A percentile compares a stretch with the other conserved stretches of the same genome.
phyloP scores from a whole-genome alignment of 2,797 vertebrate species.

The Atherinosoma microstoma region DNA sequence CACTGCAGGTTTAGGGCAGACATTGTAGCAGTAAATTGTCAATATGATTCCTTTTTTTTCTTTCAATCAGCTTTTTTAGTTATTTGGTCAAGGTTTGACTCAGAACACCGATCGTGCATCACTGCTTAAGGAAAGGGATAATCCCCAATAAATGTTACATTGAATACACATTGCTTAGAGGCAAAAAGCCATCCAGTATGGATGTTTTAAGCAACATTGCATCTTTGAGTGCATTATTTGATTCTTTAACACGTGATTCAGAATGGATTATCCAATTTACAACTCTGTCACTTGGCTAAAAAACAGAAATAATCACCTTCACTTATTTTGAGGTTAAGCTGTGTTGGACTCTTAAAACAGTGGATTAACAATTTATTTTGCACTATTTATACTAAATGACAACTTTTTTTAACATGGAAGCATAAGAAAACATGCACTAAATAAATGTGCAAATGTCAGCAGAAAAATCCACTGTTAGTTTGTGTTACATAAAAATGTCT shows the following conservation, averaged over 20 bases:
- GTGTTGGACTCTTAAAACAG: neutral
- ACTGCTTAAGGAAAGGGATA: constrained; percentile 16
- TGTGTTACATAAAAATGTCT: neutral
- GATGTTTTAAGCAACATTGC: constrained; percentile 11
- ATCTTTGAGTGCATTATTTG: constrained; percentile 29
- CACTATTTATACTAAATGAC: neutral
- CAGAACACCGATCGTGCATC: constrained; percentile 1
- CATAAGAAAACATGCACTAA: neutral
- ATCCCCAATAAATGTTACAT: constrained; percentile 24
- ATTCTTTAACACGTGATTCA: constrained; percentile 28
- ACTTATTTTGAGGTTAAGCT: neutral
- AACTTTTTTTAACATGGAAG: neutral
- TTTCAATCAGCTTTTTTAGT: neutral
- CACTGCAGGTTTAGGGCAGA: constrained; percentile 26
- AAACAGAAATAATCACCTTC: constrained; percentile 8
- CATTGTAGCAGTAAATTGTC: neutral
- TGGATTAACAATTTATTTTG: neutral
- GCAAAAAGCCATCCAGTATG: neutral
- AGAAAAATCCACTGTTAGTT: neutral
- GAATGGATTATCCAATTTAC: constrained; percentile 36
- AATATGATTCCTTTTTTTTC: neutral
- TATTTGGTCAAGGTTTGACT: constrained; percentile 3
- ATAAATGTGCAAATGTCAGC: neutral
- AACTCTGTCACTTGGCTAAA: constrained; percentile 16
- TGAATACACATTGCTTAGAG: constrained; percentile 19